Evolutionary conservation across 2,797 vertebrate species (phyloP).

Genomic region (Tinamus major): DNA sequence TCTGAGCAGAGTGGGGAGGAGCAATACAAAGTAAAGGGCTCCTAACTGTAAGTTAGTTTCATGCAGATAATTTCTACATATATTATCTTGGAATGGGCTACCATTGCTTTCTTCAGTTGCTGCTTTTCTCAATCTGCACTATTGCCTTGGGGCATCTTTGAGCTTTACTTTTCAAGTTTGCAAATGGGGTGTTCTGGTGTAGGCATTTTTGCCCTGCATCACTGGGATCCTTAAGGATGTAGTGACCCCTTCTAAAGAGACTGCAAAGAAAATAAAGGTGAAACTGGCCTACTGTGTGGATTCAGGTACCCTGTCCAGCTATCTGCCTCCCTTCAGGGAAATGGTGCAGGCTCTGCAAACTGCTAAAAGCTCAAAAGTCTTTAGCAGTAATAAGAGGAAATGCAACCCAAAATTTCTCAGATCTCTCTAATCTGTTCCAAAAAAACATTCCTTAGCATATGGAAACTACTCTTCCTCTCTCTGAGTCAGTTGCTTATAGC

Average conservation of each 20-base stretch:
- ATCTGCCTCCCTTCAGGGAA: background rate
- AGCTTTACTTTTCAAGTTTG: background rate
- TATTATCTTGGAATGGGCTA: background rate
- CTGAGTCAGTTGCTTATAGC: constrained; percentile 51
- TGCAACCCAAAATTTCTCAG: constrained; percentile 42
- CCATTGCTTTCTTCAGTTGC: background rate
- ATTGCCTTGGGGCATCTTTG: background rate
- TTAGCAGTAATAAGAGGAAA: constrained; percentile 14
- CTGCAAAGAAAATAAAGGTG: background rate
- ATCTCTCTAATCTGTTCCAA: constrained; percentile 40
- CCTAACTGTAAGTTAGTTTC: background rate
- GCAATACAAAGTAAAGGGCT: background rate
- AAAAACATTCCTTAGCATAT: constrained; percentile 6
- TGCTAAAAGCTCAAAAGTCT: constrained; percentile 37
- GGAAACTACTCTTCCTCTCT: constrained; percentile 40
- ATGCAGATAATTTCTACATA: background rate
- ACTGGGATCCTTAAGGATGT: background rate
- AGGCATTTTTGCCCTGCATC: background rate
- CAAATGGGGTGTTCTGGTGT: background rate
- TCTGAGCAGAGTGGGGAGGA: background rate
- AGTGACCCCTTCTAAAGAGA: background rate
- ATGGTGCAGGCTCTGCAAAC: background rate
- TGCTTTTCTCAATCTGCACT: background rate
- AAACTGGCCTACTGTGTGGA: background rate
- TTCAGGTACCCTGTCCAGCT: background rate